Percentiles rank a stretch among this genome's conserved stretches.
Conservation (phyloP, 2,888 invertebrate species). For the Pandemis corylana region DNA sequence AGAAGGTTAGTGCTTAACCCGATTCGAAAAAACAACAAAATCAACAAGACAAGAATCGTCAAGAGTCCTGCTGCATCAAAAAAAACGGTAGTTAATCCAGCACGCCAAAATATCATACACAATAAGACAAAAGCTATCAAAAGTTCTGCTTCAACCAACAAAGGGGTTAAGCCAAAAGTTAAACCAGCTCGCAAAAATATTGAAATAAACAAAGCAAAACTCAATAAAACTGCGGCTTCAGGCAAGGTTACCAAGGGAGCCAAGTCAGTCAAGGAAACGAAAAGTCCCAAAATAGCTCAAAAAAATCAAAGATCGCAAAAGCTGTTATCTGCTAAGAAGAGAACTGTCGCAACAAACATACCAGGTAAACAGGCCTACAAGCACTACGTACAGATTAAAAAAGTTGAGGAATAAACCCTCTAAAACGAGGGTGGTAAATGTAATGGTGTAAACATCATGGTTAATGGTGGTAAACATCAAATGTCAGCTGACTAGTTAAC, state of each 20-base stretch:
- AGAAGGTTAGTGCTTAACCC: constrained; percentile 54
- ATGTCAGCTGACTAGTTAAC: background rate
- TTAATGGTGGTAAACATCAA: too few relatives aligned
- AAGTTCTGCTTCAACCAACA: background rate
- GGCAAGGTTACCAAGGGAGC: background rate
- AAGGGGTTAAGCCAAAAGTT: background rate
- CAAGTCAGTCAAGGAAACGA: background rate
- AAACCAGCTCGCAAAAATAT: background rate
- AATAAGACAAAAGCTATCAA: background rate
- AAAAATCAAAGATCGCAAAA: constrained; percentile 10
- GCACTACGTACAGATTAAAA: too few relatives aligned
- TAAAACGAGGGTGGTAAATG: background rate
- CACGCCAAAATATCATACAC: background rate
- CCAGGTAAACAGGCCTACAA: background rate
- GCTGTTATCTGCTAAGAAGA: background rate
- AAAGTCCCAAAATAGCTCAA: background rate
- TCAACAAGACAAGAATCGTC: constrained; percentile 10
- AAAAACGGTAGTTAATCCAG: background rate
- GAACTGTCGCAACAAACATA: background rate
- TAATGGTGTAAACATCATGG: background rate
- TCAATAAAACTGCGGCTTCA: background rate
- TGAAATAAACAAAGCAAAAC: background rate
- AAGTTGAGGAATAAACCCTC: too few relatives aligned
- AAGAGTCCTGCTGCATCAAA: constrained; percentile 19
- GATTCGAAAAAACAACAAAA: constrained; percentile 35